These are phyloP conservation scores for Tapirus indicus DNA, from an alignment of 2,797 vertebrate genomes.

Conservation along the genomic window DNA sequence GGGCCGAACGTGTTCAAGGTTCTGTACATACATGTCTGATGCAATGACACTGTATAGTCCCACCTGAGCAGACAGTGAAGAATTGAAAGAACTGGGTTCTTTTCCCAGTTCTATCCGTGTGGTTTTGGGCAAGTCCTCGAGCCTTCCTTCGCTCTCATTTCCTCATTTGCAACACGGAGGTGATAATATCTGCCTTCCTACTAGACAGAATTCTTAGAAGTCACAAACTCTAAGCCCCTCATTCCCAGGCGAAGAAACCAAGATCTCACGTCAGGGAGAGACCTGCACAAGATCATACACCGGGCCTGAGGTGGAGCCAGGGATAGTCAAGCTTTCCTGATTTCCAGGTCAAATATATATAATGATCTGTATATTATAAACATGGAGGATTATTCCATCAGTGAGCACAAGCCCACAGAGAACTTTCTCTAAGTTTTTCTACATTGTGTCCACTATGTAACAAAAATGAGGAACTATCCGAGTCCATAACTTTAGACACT, in stretches of 20 bases:
- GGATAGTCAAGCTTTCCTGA: not conserved
- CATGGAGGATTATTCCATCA: not conserved
- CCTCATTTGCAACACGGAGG: not conserved
- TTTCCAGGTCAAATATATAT: not conserved
- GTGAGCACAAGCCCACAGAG: not conserved
- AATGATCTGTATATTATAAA: not conserved
- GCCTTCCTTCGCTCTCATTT: not conserved
- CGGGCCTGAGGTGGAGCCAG: not conserved
- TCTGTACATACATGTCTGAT: not conserved
- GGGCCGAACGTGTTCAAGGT: not conserved
- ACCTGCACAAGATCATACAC: not conserved
- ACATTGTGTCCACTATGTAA: not conserved
- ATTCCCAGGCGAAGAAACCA: not conserved
- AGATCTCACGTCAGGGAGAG: not conserved
- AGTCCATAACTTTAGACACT: not conserved
- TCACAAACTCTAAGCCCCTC: not conserved
- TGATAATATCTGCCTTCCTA: not conserved
- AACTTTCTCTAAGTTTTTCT: not conserved
- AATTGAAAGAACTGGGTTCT: not conserved
- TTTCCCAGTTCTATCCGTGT: not conserved
- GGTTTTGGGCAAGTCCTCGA: not conserved
- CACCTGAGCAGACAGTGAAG: not conserved
- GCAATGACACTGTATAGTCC: rapidly evolving
- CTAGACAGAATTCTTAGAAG: not conserved
- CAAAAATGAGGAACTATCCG: not conserved